Percentiles rank a stretch among this genome's conserved stretches.
These are phyloP conservation scores for Idaea biselata DNA, from an alignment of 2,888 invertebrate genomes.

Conservation along the genomic window DNA sequence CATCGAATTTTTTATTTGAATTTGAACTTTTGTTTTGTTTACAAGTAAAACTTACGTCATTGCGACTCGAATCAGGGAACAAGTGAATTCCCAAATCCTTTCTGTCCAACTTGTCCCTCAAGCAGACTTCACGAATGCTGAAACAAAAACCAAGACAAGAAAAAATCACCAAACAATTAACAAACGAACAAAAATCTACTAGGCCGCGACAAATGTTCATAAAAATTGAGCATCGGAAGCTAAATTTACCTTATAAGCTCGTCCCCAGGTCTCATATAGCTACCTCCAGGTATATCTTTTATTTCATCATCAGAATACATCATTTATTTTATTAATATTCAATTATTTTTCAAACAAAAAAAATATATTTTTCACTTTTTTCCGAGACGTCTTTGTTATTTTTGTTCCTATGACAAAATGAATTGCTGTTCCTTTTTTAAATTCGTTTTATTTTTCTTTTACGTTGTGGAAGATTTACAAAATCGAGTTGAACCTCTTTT, in stretches of 20 bases:
- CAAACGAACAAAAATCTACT: slow-evolving; percentile 45
- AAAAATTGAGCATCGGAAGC: slow-evolving; percentile 38
- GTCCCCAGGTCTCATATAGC: slow-evolving; percentile 66
- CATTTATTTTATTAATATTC: slow-evolving; percentile 71
- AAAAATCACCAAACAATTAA: slow-evolving; percentile 32
- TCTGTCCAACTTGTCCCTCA: slow-evolving; percentile 67
- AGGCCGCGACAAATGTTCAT: slow-evolving; percentile 44
- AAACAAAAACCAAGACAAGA: slow-evolving; percentile 35
- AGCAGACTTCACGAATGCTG: slow-evolving; percentile 70
- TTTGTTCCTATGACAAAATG: slow-evolving; percentile 59
- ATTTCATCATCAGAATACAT: slow-evolving; percentile 78
- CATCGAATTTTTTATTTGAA: too few species aligned
- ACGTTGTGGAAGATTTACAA: background rate
- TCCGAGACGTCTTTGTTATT: slow-evolving; percentile 53
- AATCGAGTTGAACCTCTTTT: slow-evolving; percentile 44
- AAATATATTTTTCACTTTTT: slow-evolving; percentile 63
- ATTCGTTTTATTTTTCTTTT: slow-evolving; percentile 42
- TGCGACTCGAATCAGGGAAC: slow-evolving; percentile 50
- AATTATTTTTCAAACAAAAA: slow-evolving; percentile 71
- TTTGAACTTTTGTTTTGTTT: background rate
- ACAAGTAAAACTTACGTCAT: slow-evolving; percentile 51
- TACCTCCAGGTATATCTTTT: slow-evolving; percentile 66
- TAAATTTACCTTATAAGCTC: slow-evolving; percentile 70
- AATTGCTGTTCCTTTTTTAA: slow-evolving; percentile 36
- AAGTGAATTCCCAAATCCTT: slow-evolving; percentile 58